Conservation (phyloP, 35 echinoderm and acorn worm genomes). For the Ophioderma brevispina region DNA sequence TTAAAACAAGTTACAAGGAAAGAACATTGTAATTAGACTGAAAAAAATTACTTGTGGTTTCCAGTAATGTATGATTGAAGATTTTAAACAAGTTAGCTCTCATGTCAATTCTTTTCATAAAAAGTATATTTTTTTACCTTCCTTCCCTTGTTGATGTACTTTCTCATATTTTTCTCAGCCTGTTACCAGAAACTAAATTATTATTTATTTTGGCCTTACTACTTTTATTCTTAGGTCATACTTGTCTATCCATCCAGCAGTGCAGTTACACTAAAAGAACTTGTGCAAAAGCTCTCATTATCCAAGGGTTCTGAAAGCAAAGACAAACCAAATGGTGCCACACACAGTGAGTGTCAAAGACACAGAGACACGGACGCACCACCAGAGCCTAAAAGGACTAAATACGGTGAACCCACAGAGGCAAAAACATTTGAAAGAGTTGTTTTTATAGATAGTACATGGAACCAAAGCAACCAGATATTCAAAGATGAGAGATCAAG, state of each 20-base stretch:
- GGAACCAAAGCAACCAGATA: slow-evolving; percentile 82
- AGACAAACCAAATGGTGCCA: not conserved
- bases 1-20: too few relatives aligned
- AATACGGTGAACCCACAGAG: not conserved
- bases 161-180: too few relatives aligned
- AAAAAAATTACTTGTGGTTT: too few relatives aligned
- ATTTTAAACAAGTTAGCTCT: too few relatives aligned
- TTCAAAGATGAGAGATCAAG: slow-evolving; percentile 87
- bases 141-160: too few relatives aligned
- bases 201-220: too few relatives aligned
- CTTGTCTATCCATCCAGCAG: slow-evolving; percentile 73
- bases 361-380: not conserved
- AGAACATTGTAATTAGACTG: too few relatives aligned
- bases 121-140: too few relatives aligned
- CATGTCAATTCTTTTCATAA: too few relatives aligned
- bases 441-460: slow-evolving; percentile 96
- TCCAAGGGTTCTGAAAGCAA: too few relatives aligned
- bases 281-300: slow-evolving; percentile 9
- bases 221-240: slow-evolving; percentile 65
- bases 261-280: slow-evolving; percentile 54
- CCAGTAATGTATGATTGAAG: too few relatives aligned
- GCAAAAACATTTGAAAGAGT: slow-evolving; percentile 63
- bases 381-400: not conserved
- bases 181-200: too few relatives aligned
- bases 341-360: not conserved